Conservation (phyloP, 2,113 vertebrate genomes). For the Oncorhynchus gorbuscha region DNA sequence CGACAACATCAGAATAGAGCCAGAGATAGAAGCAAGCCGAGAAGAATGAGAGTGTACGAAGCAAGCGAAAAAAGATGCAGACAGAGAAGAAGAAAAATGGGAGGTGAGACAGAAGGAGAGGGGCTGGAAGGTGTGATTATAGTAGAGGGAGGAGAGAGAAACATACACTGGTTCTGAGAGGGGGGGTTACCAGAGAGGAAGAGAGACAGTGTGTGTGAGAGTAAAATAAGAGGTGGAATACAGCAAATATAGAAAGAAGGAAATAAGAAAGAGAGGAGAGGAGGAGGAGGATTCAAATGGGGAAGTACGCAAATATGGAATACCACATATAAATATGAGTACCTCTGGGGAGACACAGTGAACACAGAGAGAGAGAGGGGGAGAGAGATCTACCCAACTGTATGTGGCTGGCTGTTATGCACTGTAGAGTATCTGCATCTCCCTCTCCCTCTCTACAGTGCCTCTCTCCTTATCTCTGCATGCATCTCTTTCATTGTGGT, state of each 20-base stretch:
- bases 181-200: not conserved
- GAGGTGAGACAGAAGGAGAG: not conserved
- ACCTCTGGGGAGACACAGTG: not conserved
- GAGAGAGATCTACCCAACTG: not conserved
- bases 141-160: not conserved
- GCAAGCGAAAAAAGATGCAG: not conserved
- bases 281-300: not conserved
- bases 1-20: not conserved
- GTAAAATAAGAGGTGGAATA: not conserved
- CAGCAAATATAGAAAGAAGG: constrained; percentile 6
- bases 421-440: constrained; percentile 13
- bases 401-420: not conserved
- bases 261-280: not conserved
- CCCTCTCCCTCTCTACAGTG: constrained; percentile 25
- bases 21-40: not conserved
- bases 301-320: constrained; percentile 1
- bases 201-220: too few species aligned
- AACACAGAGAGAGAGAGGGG: not conserved
- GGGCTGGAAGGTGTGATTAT: not conserved
- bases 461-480: constrained; percentile 14
- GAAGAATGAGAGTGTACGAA: constrained; percentile 1
- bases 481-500: constrained; percentile 37
- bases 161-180: not conserved
- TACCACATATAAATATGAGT: not conserved
- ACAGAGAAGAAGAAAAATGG: not conserved